Base-by-base conservation (phyloP, 2,113 vertebrate species). In the Phyllostomus hastatus region DNA sequence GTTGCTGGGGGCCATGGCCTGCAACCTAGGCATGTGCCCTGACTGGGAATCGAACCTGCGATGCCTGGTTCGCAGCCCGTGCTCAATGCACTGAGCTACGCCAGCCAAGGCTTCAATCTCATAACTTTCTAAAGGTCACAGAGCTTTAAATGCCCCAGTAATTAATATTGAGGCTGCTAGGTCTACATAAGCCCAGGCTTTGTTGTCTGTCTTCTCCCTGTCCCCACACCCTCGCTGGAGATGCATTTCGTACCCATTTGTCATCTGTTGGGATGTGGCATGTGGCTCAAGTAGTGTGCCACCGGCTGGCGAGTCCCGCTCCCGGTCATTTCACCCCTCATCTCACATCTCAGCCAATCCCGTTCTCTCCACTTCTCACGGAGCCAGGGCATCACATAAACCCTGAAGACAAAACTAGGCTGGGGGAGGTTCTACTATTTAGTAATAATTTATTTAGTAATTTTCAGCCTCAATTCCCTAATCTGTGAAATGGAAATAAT, bases 221-320 rank as follows among this genome's bases (percentile, higher is more conserved):
- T 14, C 33, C 9, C 41, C 76, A 57, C 26, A 22, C 61, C 46
- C 10, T 38, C 16, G 0, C 0, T 78, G 57, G 7, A 82, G 43
- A 75, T 59, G 5, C 5, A 7, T 31, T 61, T 61, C 66, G 28
- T 41, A n/a, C 20, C 17, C 66, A 19, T 57, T 10, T 2, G 5
- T 19, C 9, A 24, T 20, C 5, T 70, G 3, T 5, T 88, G 20
- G 0, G 50, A 70, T 46, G 46, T 67, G 35, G n/a, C 8, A 22
- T 10, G 4, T 35, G 38, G 7, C 75, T 70, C n/a, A 38, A 3
- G 16, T 38, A n/a, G 7, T 24, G 14, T 41, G 41, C 14, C 22
- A 2, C 1, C 20, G n/a, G 22, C 10, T 67, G 38, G 1, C 11
- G 5, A 43, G 41, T 50, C 5, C 2, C 19, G 11, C n/a, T 16